Base-by-base conservation (phyloP, 1,140 invertebrate genomes). In the Drosophila eugracilis region DNA sequence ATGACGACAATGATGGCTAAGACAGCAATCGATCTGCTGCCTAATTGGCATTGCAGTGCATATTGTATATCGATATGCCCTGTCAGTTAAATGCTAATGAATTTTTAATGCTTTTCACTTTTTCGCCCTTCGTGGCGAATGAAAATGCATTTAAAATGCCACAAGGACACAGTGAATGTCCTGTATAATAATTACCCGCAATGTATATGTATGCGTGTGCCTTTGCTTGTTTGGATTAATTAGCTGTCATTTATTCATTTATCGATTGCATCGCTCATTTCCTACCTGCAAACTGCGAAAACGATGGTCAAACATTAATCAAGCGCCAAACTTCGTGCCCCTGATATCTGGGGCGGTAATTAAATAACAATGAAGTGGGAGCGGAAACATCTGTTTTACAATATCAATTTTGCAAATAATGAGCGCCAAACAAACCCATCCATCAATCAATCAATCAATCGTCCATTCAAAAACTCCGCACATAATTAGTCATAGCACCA, bases 221-320 rank as follows among this genome's bases (percentile, higher is more conserved):
- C n/a, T n/a, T n/a, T 17, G 15, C 36, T 0, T 39, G 32, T 34
- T 26, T 58, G 57, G 49, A 80, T 80, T 85, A 85, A 85, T 86
- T 85, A 85, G 77, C 81, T 85, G 73, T 77, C 81, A 81, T 80
- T 85, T 83, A 78, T 83, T 83, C 62, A 83, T 78, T 83, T 86
- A 86, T 84, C 58, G 76, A 84, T 67, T 79, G 55, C 49, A 30
- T 73, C 36, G 42, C 48, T 48, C 70, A 74, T 53, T 55, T 49
- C 49, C 70, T 44, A 55, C 58, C 65, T 34, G 24, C 44, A 24
- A 28, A 28, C 28, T 34, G 49, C 32, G 7, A 34, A 17, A 49
- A 32, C 59, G 37, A 44, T 39, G 52, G 44, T 55, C 53, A 58
- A 73, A 32, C 80, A 86, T 85, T 86, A 80, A 85, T 80, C 81